These are phyloP conservation scores for Spisula solida DNA, from an alignment of 2,888 invertebrate genomes.

Conservation along the genomic window DNA sequence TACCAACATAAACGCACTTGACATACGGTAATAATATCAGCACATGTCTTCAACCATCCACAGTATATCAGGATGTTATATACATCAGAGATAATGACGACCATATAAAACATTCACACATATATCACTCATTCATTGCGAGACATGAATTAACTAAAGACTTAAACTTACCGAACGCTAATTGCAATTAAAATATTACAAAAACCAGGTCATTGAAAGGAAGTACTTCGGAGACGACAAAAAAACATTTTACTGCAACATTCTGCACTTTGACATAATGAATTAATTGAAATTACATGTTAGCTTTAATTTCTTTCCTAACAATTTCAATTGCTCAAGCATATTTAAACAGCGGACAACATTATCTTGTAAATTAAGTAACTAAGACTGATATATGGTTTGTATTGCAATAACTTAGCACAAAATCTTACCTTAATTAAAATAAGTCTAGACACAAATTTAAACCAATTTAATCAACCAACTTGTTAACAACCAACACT, in stretches of 20 bases:
- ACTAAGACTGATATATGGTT: background rate
- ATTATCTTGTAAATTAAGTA: background rate
- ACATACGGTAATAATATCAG: too few relatives aligned
- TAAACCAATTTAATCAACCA: slow-evolving; percentile 1
- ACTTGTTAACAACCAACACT: slow-evolving; percentile 14
- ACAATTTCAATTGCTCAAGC: background rate
- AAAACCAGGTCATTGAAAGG: background rate
- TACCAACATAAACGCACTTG: too few relatives aligned
- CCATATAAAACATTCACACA: background rate
- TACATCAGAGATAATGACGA: background rate
- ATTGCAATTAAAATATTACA: background rate
- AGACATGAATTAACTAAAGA: background rate
- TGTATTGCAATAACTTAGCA: background rate
- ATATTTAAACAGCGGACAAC: background rate
- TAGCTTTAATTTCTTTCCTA: background rate
- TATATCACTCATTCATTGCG: background rate
- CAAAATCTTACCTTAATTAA: slow-evolving; percentile 10
- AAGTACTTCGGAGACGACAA: background rate
- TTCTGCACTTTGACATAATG: background rate
- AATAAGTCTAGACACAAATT: slow-evolving; percentile 11
- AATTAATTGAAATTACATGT: slow-evolving; percentile 1
- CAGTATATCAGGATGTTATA: too few relatives aligned
- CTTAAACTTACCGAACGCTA: background rate
- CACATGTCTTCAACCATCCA: too few relatives aligned
- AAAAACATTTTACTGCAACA: background rate